Percentiles rank a stretch among this genome's conserved stretches.
Conservation (phyloP, 2,113 vertebrate genomes). For the Triplophysa siluroides region DNA sequence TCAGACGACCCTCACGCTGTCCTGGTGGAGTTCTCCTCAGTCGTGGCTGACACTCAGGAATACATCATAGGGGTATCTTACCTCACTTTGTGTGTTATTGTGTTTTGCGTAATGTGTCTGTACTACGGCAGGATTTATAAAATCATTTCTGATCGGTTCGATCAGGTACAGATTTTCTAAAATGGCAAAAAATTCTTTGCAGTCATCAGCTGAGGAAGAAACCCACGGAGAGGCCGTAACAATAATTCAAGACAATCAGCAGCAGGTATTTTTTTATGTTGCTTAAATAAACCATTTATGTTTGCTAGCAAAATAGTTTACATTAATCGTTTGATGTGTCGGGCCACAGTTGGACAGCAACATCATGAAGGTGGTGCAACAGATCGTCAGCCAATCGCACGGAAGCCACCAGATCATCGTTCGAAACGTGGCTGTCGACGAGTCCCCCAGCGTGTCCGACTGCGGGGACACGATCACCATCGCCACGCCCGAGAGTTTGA, state of each 20-base stretch:
- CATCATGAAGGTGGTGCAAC: constrained; percentile 96
- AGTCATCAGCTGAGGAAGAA: constrained; percentile 67
- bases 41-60: constrained; percentile 97
- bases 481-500: constrained; percentile 91
- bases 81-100: neutral
- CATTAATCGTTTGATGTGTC: neutral
- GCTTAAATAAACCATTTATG: no score
- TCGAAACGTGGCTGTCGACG: constrained; percentile 82
- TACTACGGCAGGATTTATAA: no score
- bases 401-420: constrained; percentile 90
- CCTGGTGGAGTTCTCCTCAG: constrained; percentile 94
- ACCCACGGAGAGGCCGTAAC: constrained; percentile 66
- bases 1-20: constrained; percentile 90
- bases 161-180: neutral
- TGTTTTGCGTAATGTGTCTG: neutral
- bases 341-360: constrained; percentile 85
- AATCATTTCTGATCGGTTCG: no score
- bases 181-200: neutral
- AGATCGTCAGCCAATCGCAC: constrained; percentile 88
- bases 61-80: constrained; percentile 91
- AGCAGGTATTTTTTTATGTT: constrained; percentile 63
- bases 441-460: constrained; percentile 73
- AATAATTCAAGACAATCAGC: constrained; percentile 68
- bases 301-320: neutral
- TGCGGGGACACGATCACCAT: constrained; percentile 93